Evolutionary conservation across 2,888 invertebrate genomes (phyloP).

Genomic region (Gnatocerus cornutus): DNA sequence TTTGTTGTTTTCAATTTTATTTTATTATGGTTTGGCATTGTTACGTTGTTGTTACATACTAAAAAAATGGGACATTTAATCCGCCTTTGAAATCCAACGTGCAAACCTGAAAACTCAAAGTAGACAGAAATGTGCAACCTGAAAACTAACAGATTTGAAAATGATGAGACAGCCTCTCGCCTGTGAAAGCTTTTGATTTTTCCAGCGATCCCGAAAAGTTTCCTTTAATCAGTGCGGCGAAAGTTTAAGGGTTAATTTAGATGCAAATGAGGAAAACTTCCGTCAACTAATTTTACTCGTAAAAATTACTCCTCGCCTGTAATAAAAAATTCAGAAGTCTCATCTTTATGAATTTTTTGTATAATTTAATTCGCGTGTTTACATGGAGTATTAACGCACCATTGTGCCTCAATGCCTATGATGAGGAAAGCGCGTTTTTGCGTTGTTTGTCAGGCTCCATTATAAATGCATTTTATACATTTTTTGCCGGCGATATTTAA

Average conservation of each 20-base stretch:
- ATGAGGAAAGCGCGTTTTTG: constrained; percentile 22
- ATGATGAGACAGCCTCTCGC: too few species aligned
- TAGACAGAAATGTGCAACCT: too few species aligned
- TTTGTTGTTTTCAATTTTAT: too few species aligned
- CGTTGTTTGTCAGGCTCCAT: constrained; percentile 29
- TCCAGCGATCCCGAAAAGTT: background rate
- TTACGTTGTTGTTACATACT: too few species aligned
- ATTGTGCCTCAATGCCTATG: constrained; percentile 5
- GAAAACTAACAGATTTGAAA: too few species aligned
- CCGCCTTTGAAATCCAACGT: too few species aligned
- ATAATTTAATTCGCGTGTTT: constrained; percentile 14
- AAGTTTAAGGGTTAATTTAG: constrained; percentile 42
- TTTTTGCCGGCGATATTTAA: constrained; percentile 34
- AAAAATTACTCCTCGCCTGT: constrained; percentile 8
- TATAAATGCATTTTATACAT: constrained; percentile 30
- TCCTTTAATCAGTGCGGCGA: constrained; percentile 23
- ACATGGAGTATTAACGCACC: constrained; percentile 1
- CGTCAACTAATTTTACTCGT: constrained; percentile 27
- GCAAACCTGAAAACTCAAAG: too few species aligned
- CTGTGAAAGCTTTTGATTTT: background rate
- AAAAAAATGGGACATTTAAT: too few species aligned
- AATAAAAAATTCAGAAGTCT: constrained; percentile 29
- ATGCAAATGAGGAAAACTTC: constrained; percentile 45
- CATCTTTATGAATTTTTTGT: constrained; percentile 19
- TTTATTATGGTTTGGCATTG: too few species aligned